Percentiles rank a stretch among this genome's conserved stretches.
phyloP scores from a whole-genome alignment of 2,113 vertebrate species.

The Dunckerocampus dactyliophorus region DNA sequence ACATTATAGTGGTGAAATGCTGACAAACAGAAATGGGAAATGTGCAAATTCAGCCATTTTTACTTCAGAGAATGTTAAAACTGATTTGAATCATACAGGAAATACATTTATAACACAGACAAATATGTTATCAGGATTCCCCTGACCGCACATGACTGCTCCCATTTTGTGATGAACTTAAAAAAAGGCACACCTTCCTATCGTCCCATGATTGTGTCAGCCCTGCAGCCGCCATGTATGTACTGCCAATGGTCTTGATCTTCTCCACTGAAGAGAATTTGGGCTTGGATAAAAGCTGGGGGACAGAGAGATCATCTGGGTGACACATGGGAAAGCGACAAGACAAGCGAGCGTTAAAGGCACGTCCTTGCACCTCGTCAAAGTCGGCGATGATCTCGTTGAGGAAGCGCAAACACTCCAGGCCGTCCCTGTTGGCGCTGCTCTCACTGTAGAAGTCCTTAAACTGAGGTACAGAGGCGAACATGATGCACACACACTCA shows the following conservation, averaged over 20 bases:
- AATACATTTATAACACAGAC: no score
- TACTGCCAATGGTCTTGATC: constrained; percentile 88
- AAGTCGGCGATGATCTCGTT: constrained; percentile 91
- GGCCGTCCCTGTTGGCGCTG: constrained; percentile 78
- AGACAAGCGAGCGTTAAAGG: background rate
- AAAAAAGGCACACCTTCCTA: constrained; percentile 62
- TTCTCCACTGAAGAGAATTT: constrained; percentile 87
- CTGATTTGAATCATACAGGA: no score
- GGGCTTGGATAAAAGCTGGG: constrained; percentile 83
- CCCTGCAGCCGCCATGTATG: constrained; percentile 87
- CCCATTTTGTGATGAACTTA: background rate
- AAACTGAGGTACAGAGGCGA: constrained; percentile 86
- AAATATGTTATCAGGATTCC: no score
- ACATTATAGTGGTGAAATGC: no score
- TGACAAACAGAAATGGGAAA: no score
- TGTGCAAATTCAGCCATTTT: no score
- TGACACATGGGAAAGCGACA: background rate
- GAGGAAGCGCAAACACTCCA: constrained; percentile 86
- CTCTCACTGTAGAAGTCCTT: constrained; percentile 88
- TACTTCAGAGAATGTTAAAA: no score
- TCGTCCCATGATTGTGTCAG: constrained; percentile 65
- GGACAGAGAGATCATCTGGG: background rate
- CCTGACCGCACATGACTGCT: no score
- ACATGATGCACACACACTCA: constrained; percentile 84
- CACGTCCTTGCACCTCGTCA: constrained; percentile 76